Base-by-base conservation (phyloP, 92 coral and sea anemone species). In the Epizoanthus ramosus region DNA sequence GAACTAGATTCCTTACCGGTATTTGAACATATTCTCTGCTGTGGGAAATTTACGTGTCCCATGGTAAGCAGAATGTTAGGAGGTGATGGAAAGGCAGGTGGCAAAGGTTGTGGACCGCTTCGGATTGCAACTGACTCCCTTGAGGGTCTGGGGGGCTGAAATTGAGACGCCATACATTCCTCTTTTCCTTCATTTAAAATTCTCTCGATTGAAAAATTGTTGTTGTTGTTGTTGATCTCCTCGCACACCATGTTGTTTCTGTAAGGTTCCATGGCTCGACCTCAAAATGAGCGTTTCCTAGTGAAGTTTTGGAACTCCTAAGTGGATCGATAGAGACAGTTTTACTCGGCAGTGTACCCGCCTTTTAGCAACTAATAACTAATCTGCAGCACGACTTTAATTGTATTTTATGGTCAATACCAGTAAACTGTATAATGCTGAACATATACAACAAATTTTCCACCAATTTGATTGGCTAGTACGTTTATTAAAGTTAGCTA, bases 401-500 rank as follows among this genome's bases (percentile, higher is more conserved):
- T 77, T 57, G 80, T 33, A 57, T 75, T 43, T 61, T 77, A 37
- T 61, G 52, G 13, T 77, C 41, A 77, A 77, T 41, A 74, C 64
- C 50, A 17, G 79, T 56, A 71, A 71, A 59, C 81, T 76, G n/a
- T 5, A 75, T 17, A 33, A 35, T 76, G 69, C 43, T 76, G 68
- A 76, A 58, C 18, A 76, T 37, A 76, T 37, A 76, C 57, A 77
- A 77, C 58, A 35, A 22, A 63, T 61, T 41, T 61, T 77, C 57
- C 53, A 22, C 57, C 28, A 21, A 19, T 61, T 37, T 61, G 82
- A 77, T 77, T 77, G 82, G 82, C 60, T 61, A 63, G 47, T 77
- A 60, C 14, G 45, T 77, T 77, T 77, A 77, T 77, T 77, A 77
- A 77, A 61, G 63, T 77, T 77, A 43, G 58, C 69, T 47, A 21